phyloP scores from a whole-genome alignment of 2,888 invertebrate genomes.

The Orchesellides sinensis region DNA sequence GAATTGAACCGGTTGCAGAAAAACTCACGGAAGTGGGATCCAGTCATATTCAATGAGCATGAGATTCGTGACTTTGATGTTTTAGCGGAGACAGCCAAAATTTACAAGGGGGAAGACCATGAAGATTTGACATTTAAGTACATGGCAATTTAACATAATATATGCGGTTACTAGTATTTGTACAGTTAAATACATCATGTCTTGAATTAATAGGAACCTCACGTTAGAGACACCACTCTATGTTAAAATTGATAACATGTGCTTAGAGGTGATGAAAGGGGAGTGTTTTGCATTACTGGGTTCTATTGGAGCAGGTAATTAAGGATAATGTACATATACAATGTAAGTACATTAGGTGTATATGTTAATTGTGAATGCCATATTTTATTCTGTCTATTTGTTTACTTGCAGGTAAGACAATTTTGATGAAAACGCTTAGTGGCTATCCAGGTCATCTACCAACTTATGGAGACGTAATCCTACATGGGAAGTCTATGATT shows the following conservation, averaged over 20 bases:
- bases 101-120: slow-evolving; percentile 12
- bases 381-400: background rate
- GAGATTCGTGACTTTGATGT: slow-evolving; percentile 55
- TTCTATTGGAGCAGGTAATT: slow-evolving; percentile 20
- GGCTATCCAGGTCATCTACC: slow-evolving; percentile 21
- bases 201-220: slow-evolving; percentile 42
- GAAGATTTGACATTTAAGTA: slow-evolving; percentile 38
- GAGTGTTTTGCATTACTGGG: slow-evolving; percentile 63
- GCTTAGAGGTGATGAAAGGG: slow-evolving; percentile 41
- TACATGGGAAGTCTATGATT: slow-evolving; percentile 19
- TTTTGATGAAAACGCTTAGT: slow-evolving; percentile 23
- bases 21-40: slow-evolving; percentile 5
- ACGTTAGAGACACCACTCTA: slow-evolving; percentile 34
- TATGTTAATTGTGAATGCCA: too few relatives aligned
- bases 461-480: slow-evolving; percentile 44
- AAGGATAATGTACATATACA: background rate
- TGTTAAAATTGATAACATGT: slow-evolving; percentile 36
- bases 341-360: background rate
- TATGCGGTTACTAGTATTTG: background rate
- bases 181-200: background rate
- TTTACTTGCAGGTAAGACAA: slow-evolving; percentile 40
- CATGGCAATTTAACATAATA: background rate
- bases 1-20: background rate
- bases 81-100: slow-evolving; percentile 40
- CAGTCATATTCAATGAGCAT: slow-evolving; percentile 15